Percentiles rank a stretch among this genome's conserved stretches.
phyloP scores from a whole-genome alignment of 2,888 invertebrate species.

The Cheilosia urbana region DNA sequence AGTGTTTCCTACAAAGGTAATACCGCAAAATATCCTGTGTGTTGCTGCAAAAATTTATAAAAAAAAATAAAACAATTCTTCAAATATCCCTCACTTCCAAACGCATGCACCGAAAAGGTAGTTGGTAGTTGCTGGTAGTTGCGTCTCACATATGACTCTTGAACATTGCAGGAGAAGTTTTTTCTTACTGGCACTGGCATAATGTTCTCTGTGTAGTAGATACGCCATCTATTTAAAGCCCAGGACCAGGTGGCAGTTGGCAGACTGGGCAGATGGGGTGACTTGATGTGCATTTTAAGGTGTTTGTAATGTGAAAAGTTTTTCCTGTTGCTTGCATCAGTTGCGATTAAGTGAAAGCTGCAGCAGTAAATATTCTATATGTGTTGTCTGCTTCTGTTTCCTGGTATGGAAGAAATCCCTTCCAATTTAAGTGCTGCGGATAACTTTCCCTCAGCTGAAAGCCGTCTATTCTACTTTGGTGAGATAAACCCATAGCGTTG shows the following conservation, averaged over 20 bases:
- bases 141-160: slow-evolving; percentile 46
- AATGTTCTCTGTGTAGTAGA: neutral
- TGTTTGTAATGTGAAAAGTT: slow-evolving; percentile 72
- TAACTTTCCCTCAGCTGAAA: slow-evolving; percentile 29
- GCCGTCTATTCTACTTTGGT: slow-evolving; percentile 19
- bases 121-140: no score
- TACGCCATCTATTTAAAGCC: neutral
- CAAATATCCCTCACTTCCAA: slow-evolving; percentile 22
- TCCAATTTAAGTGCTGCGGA: slow-evolving; percentile 22
- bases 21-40: slow-evolving; percentile 21
- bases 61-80: neutral
- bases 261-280: slow-evolving; percentile 2
- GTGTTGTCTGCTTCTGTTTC: slow-evolving; percentile 4
- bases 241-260: slow-evolving; percentile 13
- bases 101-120: slow-evolving; percentile 6
- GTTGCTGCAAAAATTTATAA: slow-evolving; percentile 39
- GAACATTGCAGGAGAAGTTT: slow-evolving; percentile 18
- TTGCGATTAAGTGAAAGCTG: slow-evolving; percentile 58
- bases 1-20: slow-evolving; percentile 9
- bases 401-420: slow-evolving; percentile 5
- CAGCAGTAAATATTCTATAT: neutral
- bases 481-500: neutral
- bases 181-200: neutral
- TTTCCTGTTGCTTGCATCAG: slow-evolving; percentile 57
- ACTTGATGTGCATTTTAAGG: slow-evolving; percentile 55